phyloP scores from a whole-genome alignment of 2,888 invertebrate species.

The Theretra japonica region DNA sequence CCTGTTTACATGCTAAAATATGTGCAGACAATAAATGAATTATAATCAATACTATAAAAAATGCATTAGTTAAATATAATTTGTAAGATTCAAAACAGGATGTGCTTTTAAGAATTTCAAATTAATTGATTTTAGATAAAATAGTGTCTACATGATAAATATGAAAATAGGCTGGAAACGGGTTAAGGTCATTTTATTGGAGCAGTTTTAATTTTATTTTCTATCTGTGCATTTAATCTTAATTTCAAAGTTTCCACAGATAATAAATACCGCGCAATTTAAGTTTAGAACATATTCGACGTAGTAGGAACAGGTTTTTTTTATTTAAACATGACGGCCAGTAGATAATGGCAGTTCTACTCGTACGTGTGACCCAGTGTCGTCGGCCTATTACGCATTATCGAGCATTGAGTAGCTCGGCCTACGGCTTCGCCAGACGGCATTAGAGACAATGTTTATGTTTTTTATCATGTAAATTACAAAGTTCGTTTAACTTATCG shows the following conservation, averaged over 20 bases:
- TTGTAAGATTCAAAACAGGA: too few relatives aligned
- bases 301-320: constrained; percentile 3
- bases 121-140: not conserved
- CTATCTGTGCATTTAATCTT: not conserved
- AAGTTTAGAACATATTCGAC: not conserved
- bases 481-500: constrained; percentile 57
- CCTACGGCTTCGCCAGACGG: constrained; percentile 38
- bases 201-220: too few relatives aligned
- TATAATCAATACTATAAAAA: too few relatives aligned
- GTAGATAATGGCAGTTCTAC: not conserved
- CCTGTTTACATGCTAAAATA: too few relatives aligned
- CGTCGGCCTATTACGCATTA: constrained; percentile 18
- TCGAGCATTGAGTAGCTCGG: constrained; percentile 18
- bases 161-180: too few relatives aligned
- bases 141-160: not conserved
- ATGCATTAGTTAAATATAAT: too few relatives aligned
- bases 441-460: constrained; percentile 50
- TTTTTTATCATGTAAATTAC: constrained; percentile 54
- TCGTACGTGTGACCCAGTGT: constrained; percentile 24
- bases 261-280: not conserved
- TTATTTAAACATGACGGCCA: not conserved
- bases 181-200: too few relatives aligned
- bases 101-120: too few relatives aligned
- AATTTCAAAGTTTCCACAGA: constrained; percentile 1
- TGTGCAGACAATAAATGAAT: too few relatives aligned